Evolutionary conservation across 1,140 invertebrate species (phyloP).

Genomic region (Drosophila repleta): DNA sequence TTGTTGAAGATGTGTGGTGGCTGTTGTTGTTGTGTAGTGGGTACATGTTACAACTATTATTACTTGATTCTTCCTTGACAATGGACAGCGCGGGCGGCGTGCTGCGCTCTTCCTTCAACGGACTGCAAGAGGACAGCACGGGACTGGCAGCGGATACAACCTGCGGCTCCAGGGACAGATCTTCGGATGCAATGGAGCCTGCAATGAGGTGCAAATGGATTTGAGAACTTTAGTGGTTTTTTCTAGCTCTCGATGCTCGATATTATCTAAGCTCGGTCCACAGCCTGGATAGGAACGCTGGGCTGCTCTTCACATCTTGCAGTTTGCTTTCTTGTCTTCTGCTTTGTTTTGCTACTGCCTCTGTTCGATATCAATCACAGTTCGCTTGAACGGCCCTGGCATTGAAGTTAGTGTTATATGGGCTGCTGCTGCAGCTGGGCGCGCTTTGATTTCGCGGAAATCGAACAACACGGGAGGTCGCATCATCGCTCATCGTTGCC

Average conservation of each 20-base stretch:
- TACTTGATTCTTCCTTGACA: conserved; percentile 90
- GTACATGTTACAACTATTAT: conserved; percentile 88
- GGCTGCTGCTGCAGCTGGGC: conserved; percentile 69
- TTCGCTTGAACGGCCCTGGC: conserved; percentile 67
- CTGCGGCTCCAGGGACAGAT: conserved; percentile 88
- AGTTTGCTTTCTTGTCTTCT: background rate
- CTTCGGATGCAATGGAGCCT: conserved; percentile 91
- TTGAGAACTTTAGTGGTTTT: conserved; percentile 6
- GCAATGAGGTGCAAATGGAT: conserved; percentile 76
- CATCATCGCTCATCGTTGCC: conserved; percentile 75
- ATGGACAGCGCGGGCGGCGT: conserved; percentile 86
- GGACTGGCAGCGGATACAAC: conserved; percentile 83
- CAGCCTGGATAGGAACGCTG: background rate
- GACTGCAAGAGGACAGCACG: conserved; percentile 85
- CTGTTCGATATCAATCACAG: conserved; percentile 72
- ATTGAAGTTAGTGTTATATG: conserved; percentile 52
- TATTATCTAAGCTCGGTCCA: conserved; percentile 19
- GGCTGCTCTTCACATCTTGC: background rate
- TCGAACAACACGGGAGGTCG: conserved; percentile 79
- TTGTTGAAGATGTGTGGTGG: conserved; percentile 72
- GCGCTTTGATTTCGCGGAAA: conserved; percentile 78
- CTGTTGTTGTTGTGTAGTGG: conserved; percentile 84
- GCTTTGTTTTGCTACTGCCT: background rate
- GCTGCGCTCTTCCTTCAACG: conserved; percentile 85
- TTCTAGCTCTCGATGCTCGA: background rate